A percentile compares a stretch with the other conserved stretches of the same genome.
These are phyloP conservation scores for Eledone cirrhosa DNA, from an alignment of 2,888 invertebrate genomes.

Conservation along the genomic window DNA sequence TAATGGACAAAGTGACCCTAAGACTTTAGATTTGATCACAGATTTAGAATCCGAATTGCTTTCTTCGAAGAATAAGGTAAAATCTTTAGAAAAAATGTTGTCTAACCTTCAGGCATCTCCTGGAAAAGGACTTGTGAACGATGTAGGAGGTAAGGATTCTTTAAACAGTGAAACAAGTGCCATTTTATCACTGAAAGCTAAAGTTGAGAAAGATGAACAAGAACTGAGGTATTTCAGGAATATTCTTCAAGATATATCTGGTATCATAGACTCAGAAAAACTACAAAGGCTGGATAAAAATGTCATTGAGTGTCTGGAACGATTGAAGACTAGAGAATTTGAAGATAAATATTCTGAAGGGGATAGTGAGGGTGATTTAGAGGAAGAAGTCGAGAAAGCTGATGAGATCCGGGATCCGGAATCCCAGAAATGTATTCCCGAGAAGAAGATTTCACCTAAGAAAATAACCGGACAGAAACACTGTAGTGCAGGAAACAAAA, in stretches of 20 bases:
- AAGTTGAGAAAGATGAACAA: conserved; percentile 37
- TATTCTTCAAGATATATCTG: not conserved
- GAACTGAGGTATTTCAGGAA: not conserved
- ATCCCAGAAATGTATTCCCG: conserved; percentile 2
- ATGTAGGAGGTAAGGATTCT: not conserved
- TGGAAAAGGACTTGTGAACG: not conserved
- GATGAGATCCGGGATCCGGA: conserved; percentile 7
- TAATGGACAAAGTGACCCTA: conserved; percentile 24
- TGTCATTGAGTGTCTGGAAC: not conserved
- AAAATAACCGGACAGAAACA: not conserved
- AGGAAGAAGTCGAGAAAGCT: not conserved
- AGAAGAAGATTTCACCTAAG: not conserved
- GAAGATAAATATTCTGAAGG: not conserved
- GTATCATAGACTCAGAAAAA: not conserved
- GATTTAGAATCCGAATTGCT: conserved; percentile 38
- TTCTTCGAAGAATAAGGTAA: conserved; percentile 34
- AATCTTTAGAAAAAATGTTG: conserved; percentile 31
- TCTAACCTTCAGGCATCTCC: not conserved
- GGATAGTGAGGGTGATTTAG: not conserved
- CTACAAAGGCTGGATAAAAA: not conserved
- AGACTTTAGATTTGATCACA: conserved; percentile 37
- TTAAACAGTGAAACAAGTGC: conserved; percentile 34
- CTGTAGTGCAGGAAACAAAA: too few relatives aligned
- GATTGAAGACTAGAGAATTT: not conserved
- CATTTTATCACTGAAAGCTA: conserved; percentile 36